Base-by-base conservation (phyloP, 2,888 invertebrate genomes). In the Thera obeliscata region DNA sequence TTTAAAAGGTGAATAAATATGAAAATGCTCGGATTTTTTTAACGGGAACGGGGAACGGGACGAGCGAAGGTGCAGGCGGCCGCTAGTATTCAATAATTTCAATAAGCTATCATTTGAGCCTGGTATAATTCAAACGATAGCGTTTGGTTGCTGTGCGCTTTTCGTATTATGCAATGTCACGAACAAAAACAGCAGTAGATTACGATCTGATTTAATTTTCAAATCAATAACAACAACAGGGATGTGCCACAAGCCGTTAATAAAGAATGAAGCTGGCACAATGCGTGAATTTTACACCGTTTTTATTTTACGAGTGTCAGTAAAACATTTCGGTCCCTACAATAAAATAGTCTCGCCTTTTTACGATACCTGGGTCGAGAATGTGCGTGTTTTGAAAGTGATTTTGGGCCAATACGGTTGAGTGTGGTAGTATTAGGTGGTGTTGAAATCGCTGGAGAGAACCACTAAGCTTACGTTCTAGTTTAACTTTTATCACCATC, bases 251-350 rank as follows among this genome's bases (percentile, higher is more conserved):
- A 72, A 72, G 76, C 79, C 82, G 78, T 89, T 88, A 88, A 89
- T 86, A 83, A 78, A 86, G 81, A 83, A 82, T 81, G 81, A 80
- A 81, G 76, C 76, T 71, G 78, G 81, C 78, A 89, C 89, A 90
- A 89, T 87, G 88, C 87, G 87, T 86, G 87, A 87, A 87, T 88
- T 91, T 91, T 87, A 91, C 88, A 85, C 77, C 85, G 79, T 84
- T 90, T 87, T 90, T 86, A 89, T 90, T 92, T 92, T 90, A 92
- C 88, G 89, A 88, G 62, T 74, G 71, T 75, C 87, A 85, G 86
- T 90, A 91, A 90, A 91, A 87, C 89, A 86, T 89, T 90, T 87
- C 78, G 85, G 86, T 82, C 81, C 85, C 82, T 74, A 82, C 86
- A 85, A 85, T 91, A 90, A 91, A 91, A 90, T 86, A 84, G 87